Conservation (phyloP, 1,140 invertebrate species). For the Colletes gigas region DNA sequence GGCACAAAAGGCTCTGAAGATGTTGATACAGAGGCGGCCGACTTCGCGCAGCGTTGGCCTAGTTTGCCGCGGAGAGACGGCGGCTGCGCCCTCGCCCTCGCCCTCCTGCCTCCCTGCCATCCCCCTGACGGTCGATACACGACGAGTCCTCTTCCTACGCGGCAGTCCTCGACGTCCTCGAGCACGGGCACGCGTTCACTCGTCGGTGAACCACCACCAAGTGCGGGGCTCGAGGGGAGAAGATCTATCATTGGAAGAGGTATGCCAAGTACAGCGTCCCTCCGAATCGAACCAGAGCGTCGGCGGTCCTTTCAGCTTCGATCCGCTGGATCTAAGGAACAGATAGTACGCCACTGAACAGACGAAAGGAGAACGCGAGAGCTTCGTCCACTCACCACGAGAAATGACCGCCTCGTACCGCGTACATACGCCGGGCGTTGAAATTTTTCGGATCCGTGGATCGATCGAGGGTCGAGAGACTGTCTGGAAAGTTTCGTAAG, state of each 20-base stretch:
- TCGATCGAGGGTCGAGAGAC: too few species aligned
- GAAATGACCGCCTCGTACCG: too few species aligned
- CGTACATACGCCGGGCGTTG: too few species aligned
- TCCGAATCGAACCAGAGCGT: too few species aligned
- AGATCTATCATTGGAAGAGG: neutral
- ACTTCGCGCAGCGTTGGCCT: conserved; percentile 69
- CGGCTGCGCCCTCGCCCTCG: conserved; percentile 70
- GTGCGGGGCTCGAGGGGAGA: neutral
- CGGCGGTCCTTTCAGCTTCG: too few species aligned
- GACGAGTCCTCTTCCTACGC: neutral
- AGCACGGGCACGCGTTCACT: neutral
- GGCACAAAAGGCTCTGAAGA: conserved; percentile 55
- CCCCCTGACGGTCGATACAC: conserved; percentile 56
- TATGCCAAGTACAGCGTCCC: neutral
- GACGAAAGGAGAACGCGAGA: too few species aligned
- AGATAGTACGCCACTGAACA: too few species aligned
- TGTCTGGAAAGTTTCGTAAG: too few species aligned
- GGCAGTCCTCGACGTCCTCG: conserved; percentile 6
- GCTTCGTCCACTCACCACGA: too few species aligned
- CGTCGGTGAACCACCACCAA: neutral
- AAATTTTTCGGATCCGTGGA: too few species aligned
- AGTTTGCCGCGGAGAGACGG: conserved; percentile 45
- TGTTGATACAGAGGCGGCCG: conserved; percentile 64
- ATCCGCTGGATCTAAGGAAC: too few species aligned
- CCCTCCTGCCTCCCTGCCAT: conserved; percentile 42